Percentiles rank a stretch among this genome's conserved stretches.
Evolutionary conservation across 2,888 invertebrate genomes (phyloP).

Genomic region (Morpho achilles): DNA sequence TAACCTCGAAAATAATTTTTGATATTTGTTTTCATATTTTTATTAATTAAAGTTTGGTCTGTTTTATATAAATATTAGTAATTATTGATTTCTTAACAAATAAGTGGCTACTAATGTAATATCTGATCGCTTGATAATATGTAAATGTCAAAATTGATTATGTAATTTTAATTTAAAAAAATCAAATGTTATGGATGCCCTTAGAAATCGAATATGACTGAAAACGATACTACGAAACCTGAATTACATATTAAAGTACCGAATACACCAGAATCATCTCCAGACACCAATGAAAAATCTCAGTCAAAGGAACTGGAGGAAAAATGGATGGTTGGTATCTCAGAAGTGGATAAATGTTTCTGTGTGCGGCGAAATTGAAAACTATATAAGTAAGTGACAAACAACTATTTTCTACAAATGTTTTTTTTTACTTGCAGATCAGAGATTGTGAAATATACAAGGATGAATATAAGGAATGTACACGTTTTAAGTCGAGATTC

Average conservation of each 20-base stretch:
- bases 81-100: too few relatives aligned
- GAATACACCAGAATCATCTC: slow-evolving; percentile 19
- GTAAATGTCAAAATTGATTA: neutral
- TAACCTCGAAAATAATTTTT: too few relatives aligned
- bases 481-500: slow-evolving; percentile 85
- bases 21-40: too few relatives aligned
- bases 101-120: too few relatives aligned
- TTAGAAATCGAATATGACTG: slow-evolving; percentile 14
- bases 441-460: slow-evolving; percentile 88
- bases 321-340: slow-evolving; percentile 55
- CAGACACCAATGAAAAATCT: slow-evolving; percentile 20
- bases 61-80: too few relatives aligned
- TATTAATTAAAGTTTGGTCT: too few relatives aligned
- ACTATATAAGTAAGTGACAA: neutral
- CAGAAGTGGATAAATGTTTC: neutral
- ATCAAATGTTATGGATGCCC: neutral
- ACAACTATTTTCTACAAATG: neutral
- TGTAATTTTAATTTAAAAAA: neutral
- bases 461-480: slow-evolving; percentile 90
- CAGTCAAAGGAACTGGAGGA: slow-evolving; percentile 38
- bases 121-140: too few relatives aligned
- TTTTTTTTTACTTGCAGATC: slow-evolving; percentile 77
- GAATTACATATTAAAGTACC: slow-evolving; percentile 12
- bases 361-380: neutral
- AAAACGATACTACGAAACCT: slow-evolving; percentile 25